phyloP scores from a whole-genome alignment of 2,888 invertebrate species.

The Drosophila fulvimacula region DNA sequence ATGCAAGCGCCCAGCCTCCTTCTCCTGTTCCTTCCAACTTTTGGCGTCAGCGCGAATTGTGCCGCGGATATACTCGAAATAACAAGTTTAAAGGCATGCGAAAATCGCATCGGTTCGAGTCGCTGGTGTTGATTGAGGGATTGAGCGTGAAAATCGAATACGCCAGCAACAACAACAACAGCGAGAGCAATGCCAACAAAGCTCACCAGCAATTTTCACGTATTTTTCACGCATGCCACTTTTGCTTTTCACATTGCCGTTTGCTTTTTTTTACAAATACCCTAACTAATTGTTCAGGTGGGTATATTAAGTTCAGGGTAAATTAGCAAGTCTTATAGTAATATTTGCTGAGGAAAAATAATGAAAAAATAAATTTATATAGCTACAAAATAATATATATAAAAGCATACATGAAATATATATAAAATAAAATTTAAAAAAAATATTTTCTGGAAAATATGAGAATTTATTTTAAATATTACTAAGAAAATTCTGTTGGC shows the following conservation, averaged over 20 bases:
- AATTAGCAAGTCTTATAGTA: neutral
- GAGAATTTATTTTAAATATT: neutral
- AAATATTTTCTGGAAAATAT: no score
- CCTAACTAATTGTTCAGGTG: conserved; percentile 1
- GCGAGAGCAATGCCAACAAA: conserved; percentile 1
- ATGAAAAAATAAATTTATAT: no score
- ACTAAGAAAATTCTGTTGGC: no score
- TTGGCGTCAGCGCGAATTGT: conserved; percentile 51
- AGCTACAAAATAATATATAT: no score
- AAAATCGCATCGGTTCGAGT: conserved; percentile 48
- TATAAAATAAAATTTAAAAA: no score
- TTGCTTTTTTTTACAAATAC: conserved; percentile 29
- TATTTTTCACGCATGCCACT: conserved; percentile 70
- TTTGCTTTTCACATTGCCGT: conserved; percentile 59
- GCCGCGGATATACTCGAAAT: conserved; percentile 73
- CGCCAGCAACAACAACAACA: conserved; percentile 30
- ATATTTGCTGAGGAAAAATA: neutral
- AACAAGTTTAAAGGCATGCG: conserved; percentile 77
- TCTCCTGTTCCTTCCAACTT: conserved; percentile 16
- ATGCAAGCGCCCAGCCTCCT: neutral
- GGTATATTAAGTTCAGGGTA: conserved; percentile 2
- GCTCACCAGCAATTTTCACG: conserved; percentile 66
- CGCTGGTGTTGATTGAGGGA: conserved; percentile 73
- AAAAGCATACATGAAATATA: no score
- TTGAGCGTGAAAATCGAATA: conserved; percentile 74